phyloP scores from a whole-genome alignment of 2,113 vertebrate species.

The Mastomys coucha region DNA sequence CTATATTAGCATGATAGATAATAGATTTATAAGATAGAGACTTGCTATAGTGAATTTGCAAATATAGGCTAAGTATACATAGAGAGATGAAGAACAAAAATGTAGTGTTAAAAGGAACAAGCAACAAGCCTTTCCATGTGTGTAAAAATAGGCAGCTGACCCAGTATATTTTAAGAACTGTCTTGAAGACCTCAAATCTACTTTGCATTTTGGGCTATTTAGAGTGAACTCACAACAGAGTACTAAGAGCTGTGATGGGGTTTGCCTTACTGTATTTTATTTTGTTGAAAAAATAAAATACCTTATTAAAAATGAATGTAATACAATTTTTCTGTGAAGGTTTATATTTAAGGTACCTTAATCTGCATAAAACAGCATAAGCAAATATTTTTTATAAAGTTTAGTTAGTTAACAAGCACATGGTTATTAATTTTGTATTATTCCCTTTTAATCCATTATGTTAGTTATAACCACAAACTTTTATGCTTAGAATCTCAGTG shows the following conservation, averaged over 20 bases:
- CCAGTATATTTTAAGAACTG: constrained; percentile 5
- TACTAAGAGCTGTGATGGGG: background rate
- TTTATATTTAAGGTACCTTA: background rate
- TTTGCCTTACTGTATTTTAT: background rate
- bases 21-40: background rate
- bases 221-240: background rate
- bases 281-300: background rate
- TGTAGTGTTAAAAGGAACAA: background rate
- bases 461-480: background rate
- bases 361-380: background rate
- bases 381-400: background rate
- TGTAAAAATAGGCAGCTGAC: background rate
- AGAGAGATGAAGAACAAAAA: background rate
- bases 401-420: background rate
- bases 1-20: background rate
- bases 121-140: background rate
- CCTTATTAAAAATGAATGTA: background rate
- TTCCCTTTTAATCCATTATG: background rate
- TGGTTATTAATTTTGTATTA: background rate
- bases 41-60: background rate
- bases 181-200: background rate
- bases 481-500: background rate
- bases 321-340: background rate
- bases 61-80: background rate
- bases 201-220: background rate